phyloP scores from a whole-genome alignment of 2,797 vertebrate genomes.

The Notolabrus celidotus region DNA sequence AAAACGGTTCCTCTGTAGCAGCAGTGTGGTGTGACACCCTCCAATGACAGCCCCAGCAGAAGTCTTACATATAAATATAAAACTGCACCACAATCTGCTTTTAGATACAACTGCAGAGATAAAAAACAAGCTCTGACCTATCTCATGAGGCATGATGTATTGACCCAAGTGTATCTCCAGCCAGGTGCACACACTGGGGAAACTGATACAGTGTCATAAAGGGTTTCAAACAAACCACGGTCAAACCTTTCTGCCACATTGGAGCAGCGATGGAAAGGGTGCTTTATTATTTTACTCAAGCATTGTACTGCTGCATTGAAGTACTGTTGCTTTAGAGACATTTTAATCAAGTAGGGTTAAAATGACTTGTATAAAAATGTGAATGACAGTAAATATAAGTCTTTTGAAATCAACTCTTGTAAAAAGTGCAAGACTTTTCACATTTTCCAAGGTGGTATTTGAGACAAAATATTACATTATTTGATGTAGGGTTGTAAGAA shows the following conservation, averaged over 20 bases:
- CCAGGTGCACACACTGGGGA: conserved; percentile 63
- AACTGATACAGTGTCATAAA: conserved; percentile 62
- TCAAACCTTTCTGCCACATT: conserved; percentile 38
- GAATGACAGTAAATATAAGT: too few species aligned
- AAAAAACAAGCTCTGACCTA: conserved; percentile 69
- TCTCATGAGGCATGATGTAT: conserved; percentile 74
- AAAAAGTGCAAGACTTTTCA: too few species aligned
- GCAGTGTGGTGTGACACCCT: conserved; percentile 32
- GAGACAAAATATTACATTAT: too few species aligned
- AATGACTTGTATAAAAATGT: too few species aligned
- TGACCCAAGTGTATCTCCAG: conserved; percentile 70
- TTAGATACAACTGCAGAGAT: conserved; percentile 67
- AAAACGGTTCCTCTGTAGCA: conserved; percentile 37
- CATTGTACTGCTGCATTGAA: too few species aligned
- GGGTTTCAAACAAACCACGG: conserved; percentile 58
- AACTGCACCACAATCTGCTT: conserved; percentile 67
- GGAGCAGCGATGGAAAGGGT: not conserved
- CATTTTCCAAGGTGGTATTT: too few species aligned
- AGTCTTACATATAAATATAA: conserved; percentile 56
- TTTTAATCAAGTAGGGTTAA: not conserved
- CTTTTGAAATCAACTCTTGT: too few species aligned
- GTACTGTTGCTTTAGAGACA: not conserved
- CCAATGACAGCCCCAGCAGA: conserved; percentile 43
- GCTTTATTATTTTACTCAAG: not conserved
- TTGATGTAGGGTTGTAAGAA: too few species aligned